Evolutionary conservation across 2,888 invertebrate genomes (phyloP), one percentile per base, ranked within the genome.

Genomic region (Camponotus fellah): DNA sequence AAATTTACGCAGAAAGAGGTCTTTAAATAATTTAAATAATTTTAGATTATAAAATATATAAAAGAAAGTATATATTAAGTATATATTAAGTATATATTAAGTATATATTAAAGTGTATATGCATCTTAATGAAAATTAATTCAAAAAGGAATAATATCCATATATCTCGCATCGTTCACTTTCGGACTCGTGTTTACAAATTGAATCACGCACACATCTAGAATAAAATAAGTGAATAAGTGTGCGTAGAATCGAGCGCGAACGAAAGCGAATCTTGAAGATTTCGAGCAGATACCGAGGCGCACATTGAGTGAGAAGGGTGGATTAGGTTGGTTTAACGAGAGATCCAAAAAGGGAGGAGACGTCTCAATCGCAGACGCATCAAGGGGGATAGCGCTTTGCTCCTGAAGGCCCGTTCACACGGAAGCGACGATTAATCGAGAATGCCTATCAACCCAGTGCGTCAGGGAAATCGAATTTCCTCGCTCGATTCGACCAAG

Each of bases 351-450:
- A 56, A 74, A 82, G 83, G 87, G 82, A 53, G 85, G 84, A 76
- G 89, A 89, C 89, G 86, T 91, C 90, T 88, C 91, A 91, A 92
- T 92, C 91, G 91, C 87, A 85, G 87, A 88, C 88, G 86, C 88
- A 87, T 90, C 91, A 89, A 89, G 87, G 77, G 85, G 84, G 86
- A 89, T 79, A 76, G 81, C 83, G 80, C 83, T 85, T 86, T 89
- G 86, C 86, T 86, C 65, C 66, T 80, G 87, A 87, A 84, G 86
- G 74, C 43, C 66, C 80, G 82, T 85, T 90, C 86, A 58, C 68
- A 74, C 80, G 80, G 56, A 69, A 85, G 85, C 77, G 85, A 84
- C 90, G 88, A 91, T 91, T 91, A 91, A 91, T 91, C 88, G 89
- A 84, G 85, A 85, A 46, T 65, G 85, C 82, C 81, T 81, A 68